These are phyloP conservation scores for Zosterops japonicus DNA, from an alignment of 2,113 vertebrate genomes.

Conservation along the genomic window DNA sequence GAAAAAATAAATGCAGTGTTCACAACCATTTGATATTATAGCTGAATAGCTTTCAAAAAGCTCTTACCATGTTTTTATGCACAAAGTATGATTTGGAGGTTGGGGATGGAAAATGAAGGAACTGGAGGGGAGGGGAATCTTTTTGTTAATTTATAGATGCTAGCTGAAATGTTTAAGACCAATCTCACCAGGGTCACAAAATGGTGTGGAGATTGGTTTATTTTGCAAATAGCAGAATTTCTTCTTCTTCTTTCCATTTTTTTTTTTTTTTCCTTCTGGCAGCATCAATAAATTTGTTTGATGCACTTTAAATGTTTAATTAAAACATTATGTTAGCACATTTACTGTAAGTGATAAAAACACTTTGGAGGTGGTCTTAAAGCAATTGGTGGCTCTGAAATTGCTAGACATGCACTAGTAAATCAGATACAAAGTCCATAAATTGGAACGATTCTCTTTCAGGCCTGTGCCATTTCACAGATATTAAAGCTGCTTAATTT, in stretches of 20 bases:
- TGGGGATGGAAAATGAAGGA: conserved; percentile 18
- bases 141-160: conserved; percentile 30
- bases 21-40: conserved; percentile 46
- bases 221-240: conserved; percentile 46
- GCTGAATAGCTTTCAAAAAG: conserved; percentile 42
- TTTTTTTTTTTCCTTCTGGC: background rate
- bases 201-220: background rate
- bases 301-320: conserved; percentile 74
- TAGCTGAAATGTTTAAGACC: conserved; percentile 35
- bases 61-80: conserved; percentile 50
- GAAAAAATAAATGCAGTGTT: conserved; percentile 52
- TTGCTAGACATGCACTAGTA: conserved; percentile 36
- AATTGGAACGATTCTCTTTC: conserved; percentile 42
- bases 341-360: conserved; percentile 69
- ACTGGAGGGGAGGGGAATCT: background rate
- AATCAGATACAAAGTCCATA: conserved; percentile 58
- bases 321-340: conserved; percentile 68
- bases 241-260: background rate
- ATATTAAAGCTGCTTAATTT: conserved; percentile 53
- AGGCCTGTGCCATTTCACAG: conserved; percentile 44
- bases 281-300: conserved; percentile 68
- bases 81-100: conserved; percentile 23
- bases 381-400: conserved; percentile 42
- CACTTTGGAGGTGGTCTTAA: conserved; percentile 60
- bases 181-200: background rate